phyloP scores from a whole-genome alignment of 2,888 invertebrate species.

The Axea sp. region DNA sequence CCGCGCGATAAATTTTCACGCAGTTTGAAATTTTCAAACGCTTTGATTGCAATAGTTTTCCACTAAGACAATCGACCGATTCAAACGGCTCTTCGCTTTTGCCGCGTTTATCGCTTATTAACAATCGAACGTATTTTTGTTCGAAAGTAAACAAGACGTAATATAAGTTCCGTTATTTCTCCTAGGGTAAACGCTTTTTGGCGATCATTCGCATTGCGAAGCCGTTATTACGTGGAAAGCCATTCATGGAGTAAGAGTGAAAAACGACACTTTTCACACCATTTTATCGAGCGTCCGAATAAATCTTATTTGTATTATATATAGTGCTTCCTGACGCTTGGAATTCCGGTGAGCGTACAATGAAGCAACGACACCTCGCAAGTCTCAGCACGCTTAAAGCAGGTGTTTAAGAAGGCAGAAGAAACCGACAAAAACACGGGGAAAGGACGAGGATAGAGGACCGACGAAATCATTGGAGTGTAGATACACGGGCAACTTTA shows the following conservation, averaged over 20 bases:
- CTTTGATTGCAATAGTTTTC: too few species aligned
- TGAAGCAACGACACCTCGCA: conserved; percentile 29
- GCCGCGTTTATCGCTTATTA: too few species aligned
- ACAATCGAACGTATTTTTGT: not conserved
- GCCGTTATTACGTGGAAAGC: conserved; percentile 29
- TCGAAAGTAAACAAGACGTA: not conserved
- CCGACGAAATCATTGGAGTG: conserved; percentile 13
- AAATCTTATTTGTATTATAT: conserved; percentile 38
- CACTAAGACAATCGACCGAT: too few species aligned
- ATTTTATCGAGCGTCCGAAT: conserved; percentile 35
- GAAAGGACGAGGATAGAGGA: conserved; percentile 5
- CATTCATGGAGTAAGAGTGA: conserved; percentile 22
- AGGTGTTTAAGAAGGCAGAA: conserved; percentile 40
- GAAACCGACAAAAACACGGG: conserved; percentile 18
- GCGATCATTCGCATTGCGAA: conserved; percentile 13
- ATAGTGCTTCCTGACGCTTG: conserved; percentile 43
- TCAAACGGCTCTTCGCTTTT: too few species aligned
- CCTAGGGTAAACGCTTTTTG: not conserved
- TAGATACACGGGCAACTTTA: conserved; percentile 38
- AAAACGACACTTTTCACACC: conserved; percentile 14
- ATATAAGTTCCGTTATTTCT: conserved; percentile 30
- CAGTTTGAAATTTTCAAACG: too few species aligned
- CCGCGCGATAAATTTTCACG: too few species aligned
- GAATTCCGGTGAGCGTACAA: conserved; percentile 33
- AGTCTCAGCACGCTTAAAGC: conserved; percentile 42